phyloP scores from a whole-genome alignment of 2,888 invertebrate species.

The Ashinkailepas kermadecensis region DNA sequence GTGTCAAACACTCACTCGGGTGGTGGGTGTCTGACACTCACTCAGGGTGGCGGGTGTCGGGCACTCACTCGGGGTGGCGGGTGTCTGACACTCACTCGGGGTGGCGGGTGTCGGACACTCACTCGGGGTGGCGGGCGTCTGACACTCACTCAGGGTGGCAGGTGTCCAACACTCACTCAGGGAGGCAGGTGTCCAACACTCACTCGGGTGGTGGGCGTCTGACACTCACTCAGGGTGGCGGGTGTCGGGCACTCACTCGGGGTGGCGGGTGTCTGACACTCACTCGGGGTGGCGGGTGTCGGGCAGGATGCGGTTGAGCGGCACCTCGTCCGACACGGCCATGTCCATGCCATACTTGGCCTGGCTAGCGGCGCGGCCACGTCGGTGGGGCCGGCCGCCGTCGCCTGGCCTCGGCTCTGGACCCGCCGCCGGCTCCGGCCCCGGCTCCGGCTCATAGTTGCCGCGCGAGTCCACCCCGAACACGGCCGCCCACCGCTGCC shows the following conservation, averaged over 20 bases:
- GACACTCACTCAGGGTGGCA: too few relatives aligned
- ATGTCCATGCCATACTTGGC: constrained; percentile 98
- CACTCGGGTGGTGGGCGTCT: too few relatives aligned
- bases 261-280: constrained; percentile 56
- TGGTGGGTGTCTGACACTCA: constrained; percentile 38
- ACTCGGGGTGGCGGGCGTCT: too few relatives aligned
- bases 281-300: constrained; percentile 82
- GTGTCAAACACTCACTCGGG: constrained; percentile 73
- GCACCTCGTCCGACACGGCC: constrained; percentile 90
- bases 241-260: constrained; percentile 82
- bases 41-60: constrained; percentile 83
- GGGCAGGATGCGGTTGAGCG: constrained; percentile 79
- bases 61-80: constrained; percentile 71
- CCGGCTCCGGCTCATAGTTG: constrained; percentile 69
- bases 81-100: constrained; percentile 53
- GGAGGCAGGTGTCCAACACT: constrained; percentile 83
- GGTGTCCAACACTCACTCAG: constrained; percentile 52
- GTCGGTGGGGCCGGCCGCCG: constrained; percentile 68
- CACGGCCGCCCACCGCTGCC: background rate
- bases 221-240: constrained; percentile 63
- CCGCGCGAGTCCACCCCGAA: constrained; percentile 37
- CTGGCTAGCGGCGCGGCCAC: constrained; percentile 73
- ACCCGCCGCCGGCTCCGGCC: too few relatives aligned
- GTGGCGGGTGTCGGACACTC: constrained; percentile 70
- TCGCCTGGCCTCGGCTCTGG: constrained; percentile 60